Evolutionary conservation across 2,113 vertebrate genomes (phyloP).

Genomic region (Phaetusa simplex): DNA sequence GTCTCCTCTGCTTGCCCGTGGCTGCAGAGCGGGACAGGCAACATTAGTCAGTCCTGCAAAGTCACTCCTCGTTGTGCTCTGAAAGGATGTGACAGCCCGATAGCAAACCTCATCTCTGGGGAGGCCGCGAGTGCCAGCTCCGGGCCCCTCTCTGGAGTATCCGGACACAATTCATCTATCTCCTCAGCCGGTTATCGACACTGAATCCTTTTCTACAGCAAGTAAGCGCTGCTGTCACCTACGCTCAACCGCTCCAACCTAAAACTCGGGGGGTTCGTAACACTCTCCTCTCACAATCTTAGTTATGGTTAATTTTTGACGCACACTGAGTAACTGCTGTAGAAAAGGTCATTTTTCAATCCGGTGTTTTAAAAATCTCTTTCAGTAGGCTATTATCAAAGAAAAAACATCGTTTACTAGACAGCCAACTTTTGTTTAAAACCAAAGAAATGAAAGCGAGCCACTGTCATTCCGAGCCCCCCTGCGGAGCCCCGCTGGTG

Average conservation of each 20-base stretch:
- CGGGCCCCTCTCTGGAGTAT: background rate
- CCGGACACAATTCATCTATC: background rate
- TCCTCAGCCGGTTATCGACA: background rate
- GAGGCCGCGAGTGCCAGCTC: background rate
- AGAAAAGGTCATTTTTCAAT: background rate
- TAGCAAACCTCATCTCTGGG: rapidly evolving
- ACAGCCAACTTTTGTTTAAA: background rate
- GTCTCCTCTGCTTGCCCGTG: background rate
- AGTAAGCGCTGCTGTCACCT: background rate
- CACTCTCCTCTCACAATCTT: background rate
- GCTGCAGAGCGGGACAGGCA: background rate
- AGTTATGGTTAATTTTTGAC: background rate
- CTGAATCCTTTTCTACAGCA: rapidly evolving
- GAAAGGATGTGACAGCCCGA: background rate
- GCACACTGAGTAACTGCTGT: rapidly evolving
- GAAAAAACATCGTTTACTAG: background rate
- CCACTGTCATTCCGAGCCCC: background rate
- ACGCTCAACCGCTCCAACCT: background rate
- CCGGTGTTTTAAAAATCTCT: background rate
- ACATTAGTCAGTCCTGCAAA: background rate
- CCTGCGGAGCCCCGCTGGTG: background rate
- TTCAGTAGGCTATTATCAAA: background rate
- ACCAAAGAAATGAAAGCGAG: background rate
- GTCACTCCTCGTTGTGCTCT: background rate
- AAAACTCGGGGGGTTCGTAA: background rate